Evolutionary conservation across 2,888 invertebrate genomes (phyloP).

Genomic region (Sesia apiformis): DNA sequence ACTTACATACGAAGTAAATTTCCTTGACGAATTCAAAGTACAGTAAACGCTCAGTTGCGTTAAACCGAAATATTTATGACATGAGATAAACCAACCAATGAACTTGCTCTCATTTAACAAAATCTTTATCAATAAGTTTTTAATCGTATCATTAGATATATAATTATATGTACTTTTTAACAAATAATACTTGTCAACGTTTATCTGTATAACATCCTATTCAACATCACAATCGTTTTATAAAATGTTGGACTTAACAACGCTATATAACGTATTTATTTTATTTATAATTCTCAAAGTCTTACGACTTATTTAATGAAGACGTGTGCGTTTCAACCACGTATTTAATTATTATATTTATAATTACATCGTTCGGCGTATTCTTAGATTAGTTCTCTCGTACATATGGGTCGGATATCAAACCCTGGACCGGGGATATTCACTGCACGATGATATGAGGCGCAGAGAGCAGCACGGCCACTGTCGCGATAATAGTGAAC

Average conservation of each 20-base stretch:
- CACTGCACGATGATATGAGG: constrained; percentile 97
- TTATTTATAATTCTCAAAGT: constrained; percentile 42
- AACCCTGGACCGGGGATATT: constrained; percentile 19
- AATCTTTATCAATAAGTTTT: constrained; percentile 25
- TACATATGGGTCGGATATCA: constrained; percentile 6
- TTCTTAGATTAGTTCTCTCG: constrained; percentile 57
- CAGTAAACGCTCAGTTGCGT: neutral
- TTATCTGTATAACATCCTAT: constrained; percentile 56
- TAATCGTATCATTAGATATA: constrained; percentile 38
- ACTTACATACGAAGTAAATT: constrained; percentile 3
- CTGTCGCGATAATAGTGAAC: constrained; percentile 94
- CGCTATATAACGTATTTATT: constrained; percentile 32
- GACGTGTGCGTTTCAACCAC: constrained; percentile 70
- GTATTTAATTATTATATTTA: constrained; percentile 36
- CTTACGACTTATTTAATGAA: constrained; percentile 48
- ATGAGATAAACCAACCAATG: neutral
- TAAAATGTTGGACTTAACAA: constrained; percentile 54
- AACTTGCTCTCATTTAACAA: constrained; percentile 11
- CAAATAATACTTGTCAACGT: constrained; percentile 62
- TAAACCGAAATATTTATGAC: neutral
- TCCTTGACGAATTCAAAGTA: neutral
- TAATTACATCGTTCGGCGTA: constrained; percentile 28
- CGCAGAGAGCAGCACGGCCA: constrained; percentile 92
- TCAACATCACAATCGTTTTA: constrained; percentile 69
- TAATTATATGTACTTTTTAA: constrained; percentile 41